Evolutionary conservation across 2,888 invertebrate genomes (phyloP).

Genomic region (Brachypalpus laphriformis): DNA sequence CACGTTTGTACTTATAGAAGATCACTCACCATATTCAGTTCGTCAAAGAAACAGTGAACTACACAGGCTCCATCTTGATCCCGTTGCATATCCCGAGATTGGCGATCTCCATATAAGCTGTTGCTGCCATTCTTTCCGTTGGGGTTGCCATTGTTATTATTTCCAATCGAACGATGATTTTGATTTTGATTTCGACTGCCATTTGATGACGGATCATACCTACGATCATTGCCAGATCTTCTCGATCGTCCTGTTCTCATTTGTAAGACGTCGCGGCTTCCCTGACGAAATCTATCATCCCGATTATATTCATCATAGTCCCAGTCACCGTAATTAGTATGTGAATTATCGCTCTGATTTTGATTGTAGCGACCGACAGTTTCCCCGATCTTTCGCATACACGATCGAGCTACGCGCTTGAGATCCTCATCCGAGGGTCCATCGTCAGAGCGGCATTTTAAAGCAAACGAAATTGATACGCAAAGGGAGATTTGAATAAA

Average conservation of each 20-base stretch:
- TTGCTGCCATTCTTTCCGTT: slow-evolving; percentile 42
- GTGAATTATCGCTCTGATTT: slow-evolving; percentile 26
- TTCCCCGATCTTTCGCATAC: slow-evolving; percentile 83
- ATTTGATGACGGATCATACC: slow-evolving; percentile 13
- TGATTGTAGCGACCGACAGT: slow-evolving; percentile 52
- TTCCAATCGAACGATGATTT: slow-evolving; percentile 72
- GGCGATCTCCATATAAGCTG: slow-evolving; percentile 30
- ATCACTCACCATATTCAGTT: slow-evolving; percentile 86
- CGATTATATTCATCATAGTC: slow-evolving; percentile 76
- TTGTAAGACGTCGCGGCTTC: slow-evolving; percentile 74
- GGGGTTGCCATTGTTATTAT: slow-evolving; percentile 34
- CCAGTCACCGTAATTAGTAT: slow-evolving; percentile 41
- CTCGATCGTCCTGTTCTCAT: slow-evolving; percentile 75
- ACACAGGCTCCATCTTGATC: slow-evolving; percentile 83
- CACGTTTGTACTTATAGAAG: background rate
- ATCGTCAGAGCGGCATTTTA: slow-evolving; percentile 86
- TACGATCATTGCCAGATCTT: slow-evolving; percentile 73
- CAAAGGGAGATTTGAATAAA: background rate
- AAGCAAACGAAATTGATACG: slow-evolving; percentile 75
- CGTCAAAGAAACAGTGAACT: slow-evolving; percentile 88
- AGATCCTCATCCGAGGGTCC: slow-evolving; percentile 85
- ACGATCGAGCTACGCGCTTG: slow-evolving; percentile 85
- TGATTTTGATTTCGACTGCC: slow-evolving; percentile 53
- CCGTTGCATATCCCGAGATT: slow-evolving; percentile 36
- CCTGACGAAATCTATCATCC: slow-evolving; percentile 73